Base-by-base conservation (phyloP, 92 coral and sea anemone genomes). In the Chrysogorgia sp. region DNA sequence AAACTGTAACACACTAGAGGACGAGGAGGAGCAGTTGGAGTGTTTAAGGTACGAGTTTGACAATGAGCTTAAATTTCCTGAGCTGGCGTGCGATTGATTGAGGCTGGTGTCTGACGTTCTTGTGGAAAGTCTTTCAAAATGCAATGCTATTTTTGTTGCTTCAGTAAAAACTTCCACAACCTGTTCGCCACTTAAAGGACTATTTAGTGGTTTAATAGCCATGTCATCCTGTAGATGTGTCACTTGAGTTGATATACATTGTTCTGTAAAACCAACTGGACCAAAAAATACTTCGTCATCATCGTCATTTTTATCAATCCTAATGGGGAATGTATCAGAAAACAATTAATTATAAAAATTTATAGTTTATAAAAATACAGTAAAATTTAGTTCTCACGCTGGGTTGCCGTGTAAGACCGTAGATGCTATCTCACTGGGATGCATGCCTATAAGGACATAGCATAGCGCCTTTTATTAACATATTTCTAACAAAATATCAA, bases 261-360 rank as follows among this genome's bases (percentile, higher is more conserved):
- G 87, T 63, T 94, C 98, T 25, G 40, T 94, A 83, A 92, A 90
- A 19, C 98, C 96, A 48, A 94, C 85, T 0, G 98, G 97, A 20
- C 98, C 97, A 83, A 94, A 94, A 65, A 94, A 94, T 3, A 94
- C 96, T 57, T 94, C 98, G 63, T 92, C 96, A 12, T 87, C 92
- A 30, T 91, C 96, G 19, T 85, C 96, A 57, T 47, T 47, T 47
- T n/a, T n/a, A 6, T 47, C 53, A 6, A 47, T 47, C 53, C 53
- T 47, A 47, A 2, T 47, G 53, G 53, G 12, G 43, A 4, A 4
- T 37, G 43, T 37, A 37, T 4, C 5, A 5, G 12, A 4, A 37
- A 37, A 37, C 5, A 12, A 37, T 37, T 37, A 37, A 4, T 37
- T 37, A 5, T 37, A 37, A 37, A 4, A 37, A 37, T 5, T 12